Percentiles rank a stretch among this genome's conserved stretches.
phyloP scores from a whole-genome alignment of 2,113 vertebrate species.

The Rhagologus leucostigma region DNA sequence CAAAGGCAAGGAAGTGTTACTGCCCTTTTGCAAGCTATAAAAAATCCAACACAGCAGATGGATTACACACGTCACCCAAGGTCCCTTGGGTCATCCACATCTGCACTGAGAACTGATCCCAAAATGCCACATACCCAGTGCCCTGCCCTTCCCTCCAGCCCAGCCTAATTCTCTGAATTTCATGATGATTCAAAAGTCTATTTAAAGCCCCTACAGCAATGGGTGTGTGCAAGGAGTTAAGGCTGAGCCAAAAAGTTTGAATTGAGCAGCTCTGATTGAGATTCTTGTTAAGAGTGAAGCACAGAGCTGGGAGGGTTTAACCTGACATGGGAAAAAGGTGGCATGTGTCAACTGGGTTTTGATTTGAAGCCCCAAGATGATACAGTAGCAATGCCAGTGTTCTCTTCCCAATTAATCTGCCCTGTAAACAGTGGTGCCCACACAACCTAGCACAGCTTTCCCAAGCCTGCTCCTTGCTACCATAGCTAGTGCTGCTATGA shows the following conservation, averaged over 20 bases:
- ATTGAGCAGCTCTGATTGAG: neutral
- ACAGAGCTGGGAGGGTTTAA: neutral
- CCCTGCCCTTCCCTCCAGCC: neutral
- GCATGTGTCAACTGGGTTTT: neutral
- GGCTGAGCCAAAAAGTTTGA: neutral
- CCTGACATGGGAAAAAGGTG: neutral
- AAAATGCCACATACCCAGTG: neutral
- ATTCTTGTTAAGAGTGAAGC: neutral
- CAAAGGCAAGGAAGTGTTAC: neutral
- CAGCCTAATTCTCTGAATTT: slow-evolving; percentile 32
- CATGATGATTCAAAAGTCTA: slow-evolving; percentile 14
- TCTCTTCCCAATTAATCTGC: neutral
- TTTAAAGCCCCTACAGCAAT: neutral
- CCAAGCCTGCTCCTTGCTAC: neutral
- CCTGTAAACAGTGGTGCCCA: neutral
- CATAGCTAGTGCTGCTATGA: neutral
- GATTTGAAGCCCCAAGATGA: neutral
- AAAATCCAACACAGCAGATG: neutral
- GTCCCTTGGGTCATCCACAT: neutral
- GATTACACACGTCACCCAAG: neutral
- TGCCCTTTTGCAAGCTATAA: neutral
- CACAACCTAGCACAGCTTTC: neutral
- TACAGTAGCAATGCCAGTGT: neutral
- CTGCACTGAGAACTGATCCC: neutral
- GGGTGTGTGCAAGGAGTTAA: neutral